phyloP scores from a whole-genome alignment of 2,888 invertebrate genomes.

The Cyaniris semiargus region DNA sequence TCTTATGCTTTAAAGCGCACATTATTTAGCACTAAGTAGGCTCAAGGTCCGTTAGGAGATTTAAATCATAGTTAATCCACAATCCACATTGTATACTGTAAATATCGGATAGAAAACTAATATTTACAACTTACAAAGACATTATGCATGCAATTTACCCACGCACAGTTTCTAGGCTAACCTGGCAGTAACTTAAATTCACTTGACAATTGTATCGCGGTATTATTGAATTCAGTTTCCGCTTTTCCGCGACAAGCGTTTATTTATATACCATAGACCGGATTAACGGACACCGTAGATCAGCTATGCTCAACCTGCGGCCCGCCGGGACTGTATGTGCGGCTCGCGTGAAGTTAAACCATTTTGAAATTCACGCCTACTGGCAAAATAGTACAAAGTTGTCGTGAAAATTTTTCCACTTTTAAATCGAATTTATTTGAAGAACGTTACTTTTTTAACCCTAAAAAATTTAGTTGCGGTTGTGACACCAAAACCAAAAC shows the following conservation, averaged over 20 bases:
- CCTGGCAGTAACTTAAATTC: constrained; percentile 52
- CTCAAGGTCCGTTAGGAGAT: constrained; percentile 22
- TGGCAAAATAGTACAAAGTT: too few species aligned
- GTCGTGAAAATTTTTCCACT: too few species aligned
- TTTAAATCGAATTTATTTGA: too few species aligned
- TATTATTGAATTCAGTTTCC: constrained; percentile 56
- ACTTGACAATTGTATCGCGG: constrained; percentile 62
- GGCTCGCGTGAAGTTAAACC: too few species aligned
- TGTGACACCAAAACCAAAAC: too few species aligned
- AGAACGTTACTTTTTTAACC: too few species aligned
- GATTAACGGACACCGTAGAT: constrained; percentile 38
- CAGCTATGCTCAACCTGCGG: too few species aligned
- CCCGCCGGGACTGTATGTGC: too few species aligned
- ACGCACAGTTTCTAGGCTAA: constrained; percentile 48
- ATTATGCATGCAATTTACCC: constrained; percentile 45
- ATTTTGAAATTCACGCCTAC: too few species aligned
- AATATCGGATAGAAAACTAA: constrained; percentile 33
- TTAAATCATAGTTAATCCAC: constrained; percentile 25
- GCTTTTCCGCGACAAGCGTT: constrained; percentile 45
- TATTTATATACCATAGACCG: constrained; percentile 47
- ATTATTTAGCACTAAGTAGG: constrained; percentile 18
- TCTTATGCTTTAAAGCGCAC: constrained; percentile 14
- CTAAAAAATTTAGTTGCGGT: too few species aligned
- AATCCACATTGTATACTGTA: constrained; percentile 2
- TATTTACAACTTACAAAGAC: constrained; percentile 36